Evolutionary conservation across 2,797 vertebrate genomes (phyloP).

Genomic region (Leptoclinus maculatus): DNA sequence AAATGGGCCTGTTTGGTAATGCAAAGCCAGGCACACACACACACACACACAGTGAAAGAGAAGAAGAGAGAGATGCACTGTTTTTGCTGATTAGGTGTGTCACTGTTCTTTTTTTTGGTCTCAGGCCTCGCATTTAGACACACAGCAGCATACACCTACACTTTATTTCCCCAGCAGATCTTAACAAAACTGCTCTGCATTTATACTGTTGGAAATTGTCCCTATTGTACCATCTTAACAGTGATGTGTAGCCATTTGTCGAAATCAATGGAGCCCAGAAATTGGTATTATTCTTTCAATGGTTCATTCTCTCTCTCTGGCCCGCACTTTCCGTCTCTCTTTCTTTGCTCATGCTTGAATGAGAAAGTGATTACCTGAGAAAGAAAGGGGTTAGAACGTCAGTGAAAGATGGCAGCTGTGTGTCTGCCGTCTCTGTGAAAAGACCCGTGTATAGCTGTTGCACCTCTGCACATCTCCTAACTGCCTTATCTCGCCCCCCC

Average conservation of each 20-base stretch:
- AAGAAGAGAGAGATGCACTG: constrained; percentile 40
- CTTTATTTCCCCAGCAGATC: constrained; percentile 41
- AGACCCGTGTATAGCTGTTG: constrained; percentile 29
- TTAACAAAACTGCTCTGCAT: constrained; percentile 59
- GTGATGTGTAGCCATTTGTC: constrained; percentile 70
- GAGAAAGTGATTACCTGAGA: constrained; percentile 72
- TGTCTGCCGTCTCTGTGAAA: constrained; percentile 55
- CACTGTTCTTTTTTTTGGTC: constrained; percentile 45
- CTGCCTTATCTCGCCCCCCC: constrained; percentile 47
- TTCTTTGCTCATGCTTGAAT: constrained; percentile 59
- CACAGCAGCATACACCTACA: constrained; percentile 16
- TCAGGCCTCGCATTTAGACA: constrained; percentile 31
- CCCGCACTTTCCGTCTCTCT: constrained; percentile 3
- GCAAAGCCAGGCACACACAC: constrained; percentile 26
- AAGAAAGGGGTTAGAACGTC: constrained; percentile 53
- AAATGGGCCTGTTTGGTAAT: constrained; percentile 73
- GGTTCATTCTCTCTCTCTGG: constrained; percentile 53
- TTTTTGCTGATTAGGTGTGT: constrained; percentile 64
- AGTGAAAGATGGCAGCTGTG: constrained; percentile 49
- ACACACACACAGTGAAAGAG: constrained; percentile 8
- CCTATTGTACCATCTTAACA: constrained; percentile 51
- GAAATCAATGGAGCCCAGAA: constrained; percentile 73
- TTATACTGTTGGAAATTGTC: constrained; percentile 59
- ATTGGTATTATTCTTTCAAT: constrained; percentile 68
- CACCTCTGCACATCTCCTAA: constrained; percentile 31